Evolutionary conservation across 35 echinoderm and acorn worm genomes (phyloP).

Genomic region (Hemicentrotus pulcherrimus): DNA sequence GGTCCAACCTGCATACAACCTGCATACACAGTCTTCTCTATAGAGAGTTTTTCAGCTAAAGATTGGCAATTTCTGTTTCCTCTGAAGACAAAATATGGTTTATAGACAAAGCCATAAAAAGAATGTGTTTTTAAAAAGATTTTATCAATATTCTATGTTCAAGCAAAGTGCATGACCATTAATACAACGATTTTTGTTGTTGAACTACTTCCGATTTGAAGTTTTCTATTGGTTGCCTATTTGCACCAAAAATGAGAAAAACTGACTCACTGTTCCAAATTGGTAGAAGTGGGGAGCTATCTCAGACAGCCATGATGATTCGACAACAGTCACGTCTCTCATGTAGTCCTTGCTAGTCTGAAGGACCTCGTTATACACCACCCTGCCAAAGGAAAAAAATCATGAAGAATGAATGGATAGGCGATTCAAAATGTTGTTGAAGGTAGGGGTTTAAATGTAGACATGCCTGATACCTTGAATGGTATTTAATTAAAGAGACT

Average conservation of each 20-base stretch:
- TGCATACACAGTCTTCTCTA: too few species aligned
- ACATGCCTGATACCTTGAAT: too few species aligned
- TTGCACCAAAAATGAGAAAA: neutral
- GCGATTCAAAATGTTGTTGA: too few species aligned
- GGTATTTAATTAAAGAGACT: too few species aligned
- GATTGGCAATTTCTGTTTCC: neutral
- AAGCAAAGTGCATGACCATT: neutral
- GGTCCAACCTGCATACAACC: too few species aligned
- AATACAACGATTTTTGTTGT: too few species aligned
- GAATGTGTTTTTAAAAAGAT: too few species aligned
- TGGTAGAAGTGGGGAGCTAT: constrained; percentile 96
- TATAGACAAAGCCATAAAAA: too few species aligned
- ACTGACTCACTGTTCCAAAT: constrained; percentile 89
- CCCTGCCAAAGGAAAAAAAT: constrained; percentile 55
- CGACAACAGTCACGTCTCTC: constrained; percentile 91
- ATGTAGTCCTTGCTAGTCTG: constrained; percentile 95
- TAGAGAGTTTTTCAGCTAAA: neutral
- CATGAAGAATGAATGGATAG: neutral
- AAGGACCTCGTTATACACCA: constrained; percentile 92
- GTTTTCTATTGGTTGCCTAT: too few species aligned
- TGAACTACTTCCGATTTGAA: too few species aligned
- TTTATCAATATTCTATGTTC: neutral
- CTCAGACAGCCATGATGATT: constrained; percentile 91
- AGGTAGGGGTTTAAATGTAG: too few species aligned
- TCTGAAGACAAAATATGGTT: too few species aligned